These are phyloP conservation scores for Tautogolabrus adspersus DNA, from an alignment of 2,113 vertebrate species.

Conservation along the genomic window DNA sequence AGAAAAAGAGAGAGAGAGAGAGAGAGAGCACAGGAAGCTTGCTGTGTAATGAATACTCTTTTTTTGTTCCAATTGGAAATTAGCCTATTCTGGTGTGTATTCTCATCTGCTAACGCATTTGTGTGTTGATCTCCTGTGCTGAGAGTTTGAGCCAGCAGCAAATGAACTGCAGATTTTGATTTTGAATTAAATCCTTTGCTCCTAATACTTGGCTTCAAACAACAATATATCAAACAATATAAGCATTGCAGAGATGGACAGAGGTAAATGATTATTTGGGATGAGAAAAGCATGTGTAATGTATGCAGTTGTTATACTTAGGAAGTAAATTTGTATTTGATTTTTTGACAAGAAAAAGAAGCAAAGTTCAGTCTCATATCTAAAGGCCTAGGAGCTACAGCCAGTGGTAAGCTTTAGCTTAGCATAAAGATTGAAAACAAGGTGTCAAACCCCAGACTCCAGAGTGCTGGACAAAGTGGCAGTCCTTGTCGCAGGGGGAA, in stretches of 20 bases:
- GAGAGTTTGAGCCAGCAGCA: slow-evolving; percentile 56
- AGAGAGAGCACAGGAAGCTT: slow-evolving; percentile 18
- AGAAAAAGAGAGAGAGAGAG: slow-evolving; percentile 12
- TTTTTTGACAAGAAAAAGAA: neutral
- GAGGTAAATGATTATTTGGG: neutral
- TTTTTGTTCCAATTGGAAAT: slow-evolving; percentile 67
- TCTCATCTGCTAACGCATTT: slow-evolving; percentile 19
- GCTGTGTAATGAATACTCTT: slow-evolving; percentile 56
- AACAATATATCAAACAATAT: slow-evolving; percentile 24
- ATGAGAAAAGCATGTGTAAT: neutral
- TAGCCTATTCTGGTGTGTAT: slow-evolving; percentile 49
- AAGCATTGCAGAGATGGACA: slow-evolving; percentile 25
- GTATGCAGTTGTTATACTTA: slow-evolving; percentile 4
- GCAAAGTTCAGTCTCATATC: no score
- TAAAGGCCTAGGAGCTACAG: no score
- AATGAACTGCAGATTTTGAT: slow-evolving; percentile 67
- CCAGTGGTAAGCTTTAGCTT: neutral
- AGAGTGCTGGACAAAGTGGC: no score
- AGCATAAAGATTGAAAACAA: neutral
- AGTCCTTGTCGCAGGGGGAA: no score
- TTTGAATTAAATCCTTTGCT: slow-evolving; percentile 56
- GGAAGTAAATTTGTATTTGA: neutral
- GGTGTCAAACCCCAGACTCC: no score
- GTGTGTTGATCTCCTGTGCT: neutral
- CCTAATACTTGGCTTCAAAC: slow-evolving; percentile 44